Percentiles rank a stretch among this genome's conserved stretches.
Evolutionary conservation across 2,888 invertebrate species (phyloP).

Genomic region (Tryphoninae sp.): DNA sequence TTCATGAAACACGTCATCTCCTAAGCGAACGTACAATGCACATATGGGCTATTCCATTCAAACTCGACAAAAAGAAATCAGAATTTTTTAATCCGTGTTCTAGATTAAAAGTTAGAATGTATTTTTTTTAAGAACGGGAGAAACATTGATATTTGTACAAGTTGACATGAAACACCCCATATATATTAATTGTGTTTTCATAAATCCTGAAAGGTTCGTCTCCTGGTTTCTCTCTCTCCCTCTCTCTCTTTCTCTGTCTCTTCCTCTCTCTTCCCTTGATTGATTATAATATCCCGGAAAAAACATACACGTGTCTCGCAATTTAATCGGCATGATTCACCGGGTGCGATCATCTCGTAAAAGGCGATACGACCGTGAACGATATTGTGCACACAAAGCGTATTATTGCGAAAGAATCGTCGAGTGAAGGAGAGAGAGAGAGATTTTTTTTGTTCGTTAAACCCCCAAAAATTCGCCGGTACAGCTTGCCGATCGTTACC

Average conservation of each 20-base stretch:
- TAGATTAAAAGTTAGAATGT: too few relatives aligned
- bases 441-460: background rate
- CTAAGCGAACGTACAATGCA: conserved; percentile 2
- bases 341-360: conserved; percentile 25
- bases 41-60: background rate
- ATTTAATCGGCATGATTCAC: conserved; percentile 41
- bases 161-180: background rate
- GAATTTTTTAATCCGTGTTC: background rate
- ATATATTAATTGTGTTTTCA: conserved; percentile 18
- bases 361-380: conserved; percentile 40
- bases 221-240: background rate
- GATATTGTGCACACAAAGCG: background rate
- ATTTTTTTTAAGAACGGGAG: background rate
- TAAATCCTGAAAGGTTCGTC: conserved; percentile 6
- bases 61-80: background rate
- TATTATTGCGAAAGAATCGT: background rate
- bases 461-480: background rate
- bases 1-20: conserved; percentile 40
- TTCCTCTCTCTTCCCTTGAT: background rate
- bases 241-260: background rate
- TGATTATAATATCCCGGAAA: conserved; percentile 31
- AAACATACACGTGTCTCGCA: conserved; percentile 21
- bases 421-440: background rate
- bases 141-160: background rate
- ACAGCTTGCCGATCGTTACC: background rate